Evolutionary conservation across 2,797 vertebrate genomes (phyloP), one percentile per base, ranked within the genome.

Genomic region (Gila robusta): DNA sequence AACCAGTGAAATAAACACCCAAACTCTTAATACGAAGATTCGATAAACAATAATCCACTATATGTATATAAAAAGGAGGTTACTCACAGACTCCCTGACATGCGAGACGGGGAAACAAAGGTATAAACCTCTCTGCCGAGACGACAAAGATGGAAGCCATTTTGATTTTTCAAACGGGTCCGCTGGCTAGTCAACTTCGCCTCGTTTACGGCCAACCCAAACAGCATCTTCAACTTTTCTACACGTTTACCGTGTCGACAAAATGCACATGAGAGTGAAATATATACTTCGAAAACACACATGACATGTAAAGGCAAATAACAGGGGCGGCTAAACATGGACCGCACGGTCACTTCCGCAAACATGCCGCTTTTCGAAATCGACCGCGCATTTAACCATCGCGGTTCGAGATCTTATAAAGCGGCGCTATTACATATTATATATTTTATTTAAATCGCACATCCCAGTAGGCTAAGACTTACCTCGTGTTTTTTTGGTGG

Each of bases 131-230:
- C 69, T 83, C 79, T 84, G 78, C 80, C 37, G 85, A 90, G 86
- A 85, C 91, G 88, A 91, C 88, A 91, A 88, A 90, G 86, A 89
- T 86, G 89, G 90, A 62, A 81, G 91, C 91, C 91, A 92, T 92
- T 90, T 92, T 92, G 90, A 90, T 87, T 90, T 79, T 82, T 82
- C 49, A 80, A 72, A 81, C 70, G 86, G 84, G 74, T 59, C 67
- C 77, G 54, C 67, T 82, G 81, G 86, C 88, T 90, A 82, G 52
- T 84, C 88, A 87, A 88, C 82, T 88, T 89, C 67, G 80, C 52
- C 3, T 56, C 81, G 78, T 77, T 52, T 83, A 79, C n/a, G 64
- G 17, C 26, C 82, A 82, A 56, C 44, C 41, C 72, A 72, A 80
- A 85, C 77, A 85, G 84, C 76, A 26, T 85, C 76, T 72, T 85